Base-by-base conservation (phyloP, 35 echinoderm and acorn worm genomes). In the Acanthaster planci region DNA sequence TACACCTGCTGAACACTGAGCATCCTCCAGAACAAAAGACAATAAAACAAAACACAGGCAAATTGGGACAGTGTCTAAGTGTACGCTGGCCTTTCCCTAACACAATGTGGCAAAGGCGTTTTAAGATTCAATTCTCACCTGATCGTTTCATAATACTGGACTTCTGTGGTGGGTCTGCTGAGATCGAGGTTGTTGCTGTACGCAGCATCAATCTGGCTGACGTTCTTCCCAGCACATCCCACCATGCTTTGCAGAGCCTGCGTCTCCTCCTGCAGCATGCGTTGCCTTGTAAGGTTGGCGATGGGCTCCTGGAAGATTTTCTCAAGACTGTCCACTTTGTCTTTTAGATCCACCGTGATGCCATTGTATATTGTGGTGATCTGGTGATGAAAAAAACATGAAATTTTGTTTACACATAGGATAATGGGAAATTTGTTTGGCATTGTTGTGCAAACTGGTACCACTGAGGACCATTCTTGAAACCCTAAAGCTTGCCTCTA, bases 141-240 rank as follows among this genome's bases (percentile, higher is more conserved):
- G 26, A 72, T 27, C 7, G 64, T 72, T 72, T 72, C 64, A 8
- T 72, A 72, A 34, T 72, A 72, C 34, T 72, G 64, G 14, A 72
- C 64, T 10, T 72, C 64, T 2, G 26, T 72, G 18, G 30, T 72
- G 64, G 34, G 0, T 1, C 8, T 0, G 26, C 64, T 35, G 29
- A 72, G 18, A 34, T 72, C 29, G 2, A 72, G 26, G 30, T 29
- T 26, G 26, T 72, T 72, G 64, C 64, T 72, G 64, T 31, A 72
- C 29, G 18, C 64, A 5, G 10, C 34, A 26, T 29, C 30, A 26
- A 72, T 72, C 14, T 26, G 26, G 34, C 64, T 72, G n/a, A 72
- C n/a, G 26, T 72, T 72, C 10, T 6, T 0, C 23, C 26, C 64
- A 29, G 64, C 64, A 21, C 30, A 2, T 0, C 14, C 34, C 18